A percentile compares a stretch with the other conserved stretches of the same genome.
Evolutionary conservation across 2,797 vertebrate species (phyloP).

Genomic region (Dromococcyx pavoninus): DNA sequence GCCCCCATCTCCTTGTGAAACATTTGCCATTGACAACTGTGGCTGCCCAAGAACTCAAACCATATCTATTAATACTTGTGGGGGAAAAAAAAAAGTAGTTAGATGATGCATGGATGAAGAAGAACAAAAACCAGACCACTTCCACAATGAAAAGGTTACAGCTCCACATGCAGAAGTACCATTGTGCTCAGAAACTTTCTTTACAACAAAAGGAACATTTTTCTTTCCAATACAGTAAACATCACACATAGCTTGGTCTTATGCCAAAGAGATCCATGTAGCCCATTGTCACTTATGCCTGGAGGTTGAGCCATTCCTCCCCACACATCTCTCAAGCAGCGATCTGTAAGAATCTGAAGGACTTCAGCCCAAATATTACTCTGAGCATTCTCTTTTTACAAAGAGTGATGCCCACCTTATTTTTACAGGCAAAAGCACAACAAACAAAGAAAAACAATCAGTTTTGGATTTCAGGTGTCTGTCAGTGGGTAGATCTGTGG

Average conservation of each 20-base stretch:
- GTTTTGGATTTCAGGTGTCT: neutral
- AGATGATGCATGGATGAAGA: neutral
- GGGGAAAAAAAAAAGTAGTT: neutral
- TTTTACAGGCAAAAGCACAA: neutral
- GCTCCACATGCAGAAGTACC: neutral
- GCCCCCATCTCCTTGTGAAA: neutral
- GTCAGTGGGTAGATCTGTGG: neutral
- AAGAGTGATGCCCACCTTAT: neutral
- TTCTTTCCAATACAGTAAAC: neutral
- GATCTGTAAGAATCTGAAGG: neutral
- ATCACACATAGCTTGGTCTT: neutral
- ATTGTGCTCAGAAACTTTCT: neutral
- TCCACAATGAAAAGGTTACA: neutral
- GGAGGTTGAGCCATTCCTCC: neutral
- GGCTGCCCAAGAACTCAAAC: neutral
- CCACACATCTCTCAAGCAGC: neutral
- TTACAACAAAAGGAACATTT: neutral
- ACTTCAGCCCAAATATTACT: neutral
- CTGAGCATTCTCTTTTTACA: neutral
- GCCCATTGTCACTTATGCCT: neutral
- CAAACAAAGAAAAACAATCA: neutral
- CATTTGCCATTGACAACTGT: neutral
- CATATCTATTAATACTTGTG: fast-evolving
- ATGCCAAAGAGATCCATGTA: neutral
- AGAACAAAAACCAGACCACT: neutral